Base-by-base conservation (phyloP, 2,113 vertebrate species). In the Cygnus buccinator region DNA sequence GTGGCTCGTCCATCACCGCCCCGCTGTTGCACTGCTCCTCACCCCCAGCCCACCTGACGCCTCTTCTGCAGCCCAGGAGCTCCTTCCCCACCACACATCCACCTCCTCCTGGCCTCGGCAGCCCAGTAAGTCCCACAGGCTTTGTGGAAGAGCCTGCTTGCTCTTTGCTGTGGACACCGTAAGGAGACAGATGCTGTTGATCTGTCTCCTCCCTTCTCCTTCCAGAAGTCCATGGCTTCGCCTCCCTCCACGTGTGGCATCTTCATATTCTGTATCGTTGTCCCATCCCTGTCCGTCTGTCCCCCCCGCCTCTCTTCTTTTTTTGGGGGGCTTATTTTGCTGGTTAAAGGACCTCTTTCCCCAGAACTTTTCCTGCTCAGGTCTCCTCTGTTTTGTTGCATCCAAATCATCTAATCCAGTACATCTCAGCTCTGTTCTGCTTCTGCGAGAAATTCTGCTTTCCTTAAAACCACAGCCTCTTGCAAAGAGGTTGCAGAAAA, bases 21-120 rank as follows among this genome's bases (percentile, higher is more conserved):
- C 71, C 29, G 17, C 46, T 9, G 0, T 6, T 63, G 46, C 28
- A 29, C 35, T 59, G 17, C 54, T 91, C 52, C 48, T 82, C 70
- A 21, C 12, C n/a, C 23, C 39, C 35, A 62, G 0, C 39, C 59
- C 48, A 77, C 37, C 26, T 2, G 0, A 22, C 0, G 4, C 13
- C 31, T 80, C n/a, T 79, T 54, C 79, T n/a, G n/a, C 48, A 83
- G 46, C 35, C 83, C 0, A 0, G 68, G 83, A 80, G 11, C 6
- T 0, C 54, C 33, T 88, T 52, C 54, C 66, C 44, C 54, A 37
- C 67, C 63, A 76, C 18, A 19, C 0, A 3, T 21, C 57, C 77
- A 43, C 35, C 62, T 89, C 1, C 0, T 46, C 52, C 65, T 39
- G 61, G n/a, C 39, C 54, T 66, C 23, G 31, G 35, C 57, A 78